Evolutionary conservation across 1,140 invertebrate species (phyloP).

Genomic region (Holcopasites calliopsidis): DNA sequence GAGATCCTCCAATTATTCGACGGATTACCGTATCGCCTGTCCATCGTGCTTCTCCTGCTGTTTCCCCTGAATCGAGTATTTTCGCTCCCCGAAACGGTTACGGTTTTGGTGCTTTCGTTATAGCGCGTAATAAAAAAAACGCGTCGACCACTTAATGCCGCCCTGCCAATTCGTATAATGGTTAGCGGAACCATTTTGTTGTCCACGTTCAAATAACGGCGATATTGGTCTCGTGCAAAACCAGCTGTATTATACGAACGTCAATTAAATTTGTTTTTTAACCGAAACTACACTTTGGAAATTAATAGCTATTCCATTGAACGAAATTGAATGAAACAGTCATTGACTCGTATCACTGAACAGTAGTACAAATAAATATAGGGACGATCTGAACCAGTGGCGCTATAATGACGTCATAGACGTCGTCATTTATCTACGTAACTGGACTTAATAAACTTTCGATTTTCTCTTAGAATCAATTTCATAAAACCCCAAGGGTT

Average conservation of each 20-base stretch:
- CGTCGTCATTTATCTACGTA: no score
- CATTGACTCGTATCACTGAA: no score
- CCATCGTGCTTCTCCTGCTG: slow-evolving; percentile 33
- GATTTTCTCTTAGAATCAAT: no score
- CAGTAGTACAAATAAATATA: no score
- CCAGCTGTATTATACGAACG: neutral
- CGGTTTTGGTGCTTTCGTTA: slow-evolving; percentile 13
- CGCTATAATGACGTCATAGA: no score
- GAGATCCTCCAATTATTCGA: slow-evolving; percentile 61
- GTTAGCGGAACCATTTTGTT: neutral
- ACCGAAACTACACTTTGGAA: slow-evolving; percentile 1
- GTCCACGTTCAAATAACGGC: neutral
- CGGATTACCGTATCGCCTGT: slow-evolving; percentile 61
- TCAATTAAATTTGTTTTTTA: neutral
- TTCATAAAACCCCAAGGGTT: no score
- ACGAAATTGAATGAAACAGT: slow-evolving; percentile 8
- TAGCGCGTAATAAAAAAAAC: neutral
- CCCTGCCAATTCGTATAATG: slow-evolving; percentile 13
- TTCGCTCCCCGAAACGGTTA: slow-evolving; percentile 50
- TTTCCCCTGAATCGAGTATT: slow-evolving; percentile 45
- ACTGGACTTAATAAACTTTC: no score
- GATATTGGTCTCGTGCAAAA: neutral
- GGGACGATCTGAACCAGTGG: no score
- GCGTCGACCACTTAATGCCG: neutral
- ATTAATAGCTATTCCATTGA: no score